Conservation (phyloP, 1,140 invertebrate genomes). For the Anthonomus grandis region DNA sequence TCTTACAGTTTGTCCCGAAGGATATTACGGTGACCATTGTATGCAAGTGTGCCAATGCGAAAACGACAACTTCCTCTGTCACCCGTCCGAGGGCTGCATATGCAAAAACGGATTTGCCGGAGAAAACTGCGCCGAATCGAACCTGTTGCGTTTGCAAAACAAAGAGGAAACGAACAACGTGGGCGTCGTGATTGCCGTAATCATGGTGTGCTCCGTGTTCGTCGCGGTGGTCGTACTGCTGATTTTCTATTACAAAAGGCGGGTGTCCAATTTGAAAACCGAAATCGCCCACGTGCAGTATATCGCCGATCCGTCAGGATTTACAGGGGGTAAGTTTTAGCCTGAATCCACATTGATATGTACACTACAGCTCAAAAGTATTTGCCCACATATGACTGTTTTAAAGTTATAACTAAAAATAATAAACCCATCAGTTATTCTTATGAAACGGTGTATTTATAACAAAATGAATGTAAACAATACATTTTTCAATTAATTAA, state of each 20-base stretch:
- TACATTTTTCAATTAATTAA: too few relatives aligned
- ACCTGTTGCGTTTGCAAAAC: constrained; percentile 26
- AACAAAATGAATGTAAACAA: too few relatives aligned
- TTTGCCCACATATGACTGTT: too few relatives aligned
- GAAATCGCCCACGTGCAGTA: constrained; percentile 87
- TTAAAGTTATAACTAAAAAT: too few relatives aligned
- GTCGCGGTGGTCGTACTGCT: constrained; percentile 59
- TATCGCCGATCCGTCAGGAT: constrained; percentile 66
- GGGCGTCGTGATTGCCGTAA: constrained; percentile 56
- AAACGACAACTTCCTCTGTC: constrained; percentile 75
- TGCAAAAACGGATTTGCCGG: constrained; percentile 76
- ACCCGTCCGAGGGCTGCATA: constrained; percentile 74
- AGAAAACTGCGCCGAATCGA: constrained; percentile 54
- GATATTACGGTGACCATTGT: constrained; percentile 86
- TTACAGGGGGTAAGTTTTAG: constrained; percentile 44
- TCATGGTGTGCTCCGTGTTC: constrained; percentile 67
- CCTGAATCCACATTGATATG: too few relatives aligned
- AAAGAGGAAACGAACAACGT: constrained; percentile 21
- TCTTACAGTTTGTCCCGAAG: constrained; percentile 78
- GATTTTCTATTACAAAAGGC: constrained; percentile 72
- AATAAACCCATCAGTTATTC: too few relatives aligned
- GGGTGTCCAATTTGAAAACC: constrained; percentile 75
- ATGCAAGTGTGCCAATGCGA: constrained; percentile 75
- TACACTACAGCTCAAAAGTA: too few relatives aligned
- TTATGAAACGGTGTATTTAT: too few relatives aligned